These are phyloP conservation scores for Cerastis leucographa DNA, from an alignment of 2,888 invertebrate species.

Conservation along the genomic window DNA sequence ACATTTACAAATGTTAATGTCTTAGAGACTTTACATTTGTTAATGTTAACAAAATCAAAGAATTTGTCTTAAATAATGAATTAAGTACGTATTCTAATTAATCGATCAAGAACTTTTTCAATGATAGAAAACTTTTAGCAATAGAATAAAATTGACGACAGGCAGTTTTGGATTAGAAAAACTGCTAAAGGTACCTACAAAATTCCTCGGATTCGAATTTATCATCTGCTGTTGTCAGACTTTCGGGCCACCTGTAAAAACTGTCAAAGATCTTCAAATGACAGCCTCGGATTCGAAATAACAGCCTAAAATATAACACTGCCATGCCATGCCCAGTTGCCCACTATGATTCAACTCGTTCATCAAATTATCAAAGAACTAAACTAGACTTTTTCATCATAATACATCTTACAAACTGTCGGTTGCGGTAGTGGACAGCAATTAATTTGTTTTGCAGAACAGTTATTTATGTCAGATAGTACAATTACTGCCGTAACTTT, in stretches of 20 bases:
- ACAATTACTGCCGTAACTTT: background rate
- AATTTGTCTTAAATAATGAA: no score
- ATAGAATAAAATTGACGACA: background rate
- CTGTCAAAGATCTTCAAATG: no score
- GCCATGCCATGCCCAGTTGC: background rate
- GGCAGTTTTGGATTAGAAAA: background rate
- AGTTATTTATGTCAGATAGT: background rate
- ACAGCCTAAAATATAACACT: background rate
- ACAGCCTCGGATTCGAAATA: no score
- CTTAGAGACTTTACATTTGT: no score
- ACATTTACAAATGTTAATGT: no score
- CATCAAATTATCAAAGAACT: background rate
- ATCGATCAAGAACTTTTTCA: background rate
- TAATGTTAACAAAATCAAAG: no score
- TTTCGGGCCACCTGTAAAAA: no score
- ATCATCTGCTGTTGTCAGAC: no score
- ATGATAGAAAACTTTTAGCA: background rate
- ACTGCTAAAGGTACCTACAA: background rate
- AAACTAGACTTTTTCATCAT: background rate
- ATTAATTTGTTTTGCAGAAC: background rate
- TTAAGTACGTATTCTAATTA: no score
- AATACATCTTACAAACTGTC: background rate
- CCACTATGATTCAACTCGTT: background rate
- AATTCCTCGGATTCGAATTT: background rate
- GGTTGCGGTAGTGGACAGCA: background rate